Evolutionary conservation across 2,797 vertebrate species (phyloP).

Genomic region (Emys orbicularis): DNA sequence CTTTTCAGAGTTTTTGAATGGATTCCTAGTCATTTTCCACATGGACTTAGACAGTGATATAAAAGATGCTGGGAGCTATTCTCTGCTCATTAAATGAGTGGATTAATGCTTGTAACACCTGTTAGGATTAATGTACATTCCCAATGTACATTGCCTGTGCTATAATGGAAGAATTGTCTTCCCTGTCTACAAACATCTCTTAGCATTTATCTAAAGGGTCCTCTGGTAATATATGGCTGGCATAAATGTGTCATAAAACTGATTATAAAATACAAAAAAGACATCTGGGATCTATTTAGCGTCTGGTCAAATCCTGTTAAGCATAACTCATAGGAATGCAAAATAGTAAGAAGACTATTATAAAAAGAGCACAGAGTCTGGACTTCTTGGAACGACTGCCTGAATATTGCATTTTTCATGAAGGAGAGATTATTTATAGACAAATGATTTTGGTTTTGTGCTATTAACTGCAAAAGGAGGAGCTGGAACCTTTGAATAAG

Average conservation of each 20-base stretch:
- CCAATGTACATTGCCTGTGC: not conserved
- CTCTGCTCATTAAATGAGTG: not conserved
- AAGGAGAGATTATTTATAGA: not conserved
- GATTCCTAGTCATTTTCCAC: not conserved
- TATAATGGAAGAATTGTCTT: not conserved
- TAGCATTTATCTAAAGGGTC: not conserved
- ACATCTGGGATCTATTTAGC: not conserved
- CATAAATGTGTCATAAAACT: not conserved
- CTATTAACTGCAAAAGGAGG: not conserved
- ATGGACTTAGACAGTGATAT: not conserved
- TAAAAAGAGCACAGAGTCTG: not conserved
- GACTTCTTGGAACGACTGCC: not conserved
- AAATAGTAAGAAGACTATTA: not conserved
- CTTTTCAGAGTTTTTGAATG: not conserved
- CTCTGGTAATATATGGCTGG: not conserved
- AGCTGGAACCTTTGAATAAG: not conserved
- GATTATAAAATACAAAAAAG: not conserved
- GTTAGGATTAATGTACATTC: not conserved
- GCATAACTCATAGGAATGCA: not conserved
- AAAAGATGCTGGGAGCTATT: not conserved
- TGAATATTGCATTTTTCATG: not conserved
- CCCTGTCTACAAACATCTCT: not conserved
- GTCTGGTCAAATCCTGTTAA: not conserved
- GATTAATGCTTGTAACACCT: not conserved
- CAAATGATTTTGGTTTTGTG: not conserved